Percentiles rank a stretch among this genome's conserved stretches.
Conservation (phyloP, 30 jellyfish, hydroid and myxozoan species). For the Phacellophora camtschatica region DNA sequence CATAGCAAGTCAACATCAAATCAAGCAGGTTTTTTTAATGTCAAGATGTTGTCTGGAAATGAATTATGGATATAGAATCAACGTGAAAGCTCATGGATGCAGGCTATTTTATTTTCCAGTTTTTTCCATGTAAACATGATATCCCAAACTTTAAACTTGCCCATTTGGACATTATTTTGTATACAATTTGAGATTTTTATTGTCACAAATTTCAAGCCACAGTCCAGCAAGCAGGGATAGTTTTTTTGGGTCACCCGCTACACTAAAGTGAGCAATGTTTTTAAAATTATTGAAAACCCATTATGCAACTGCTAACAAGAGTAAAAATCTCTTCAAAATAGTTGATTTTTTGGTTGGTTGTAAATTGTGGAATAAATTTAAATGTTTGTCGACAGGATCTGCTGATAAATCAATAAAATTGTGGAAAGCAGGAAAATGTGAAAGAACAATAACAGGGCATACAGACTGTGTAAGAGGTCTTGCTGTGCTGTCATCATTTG, state of each 20-base stretch:
- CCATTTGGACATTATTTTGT: too few species aligned
- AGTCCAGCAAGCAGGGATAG: too few species aligned
- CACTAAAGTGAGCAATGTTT: too few species aligned
- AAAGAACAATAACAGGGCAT: constrained; percentile 84
- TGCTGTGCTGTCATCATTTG: constrained; percentile 58
- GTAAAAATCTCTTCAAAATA: not conserved
- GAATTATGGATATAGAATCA: too few species aligned
- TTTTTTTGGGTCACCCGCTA: too few species aligned
- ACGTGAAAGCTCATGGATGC: not conserved
- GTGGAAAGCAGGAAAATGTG: constrained; percentile 92
- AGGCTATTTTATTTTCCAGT: not conserved
- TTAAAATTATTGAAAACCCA: too few species aligned
- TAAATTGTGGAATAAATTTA: not conserved
- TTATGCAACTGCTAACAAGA: too few species aligned
- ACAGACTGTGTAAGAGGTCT: constrained; percentile 91
- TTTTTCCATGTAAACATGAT: not conserved
- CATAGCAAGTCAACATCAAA: not conserved
- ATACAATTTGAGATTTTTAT: too few species aligned
- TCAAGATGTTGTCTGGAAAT: too few species aligned
- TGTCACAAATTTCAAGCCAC: not conserved
- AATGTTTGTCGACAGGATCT: constrained; percentile 73
- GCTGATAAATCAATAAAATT: constrained; percentile 90
- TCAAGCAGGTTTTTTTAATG: too few species aligned
- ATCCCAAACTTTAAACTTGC: too few species aligned
- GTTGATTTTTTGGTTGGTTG: not conserved